Evolutionary conservation across 2,797 vertebrate genomes (phyloP), one percentile per base, ranked within the genome.

Genomic region (Sebastes nivosus): DNA sequence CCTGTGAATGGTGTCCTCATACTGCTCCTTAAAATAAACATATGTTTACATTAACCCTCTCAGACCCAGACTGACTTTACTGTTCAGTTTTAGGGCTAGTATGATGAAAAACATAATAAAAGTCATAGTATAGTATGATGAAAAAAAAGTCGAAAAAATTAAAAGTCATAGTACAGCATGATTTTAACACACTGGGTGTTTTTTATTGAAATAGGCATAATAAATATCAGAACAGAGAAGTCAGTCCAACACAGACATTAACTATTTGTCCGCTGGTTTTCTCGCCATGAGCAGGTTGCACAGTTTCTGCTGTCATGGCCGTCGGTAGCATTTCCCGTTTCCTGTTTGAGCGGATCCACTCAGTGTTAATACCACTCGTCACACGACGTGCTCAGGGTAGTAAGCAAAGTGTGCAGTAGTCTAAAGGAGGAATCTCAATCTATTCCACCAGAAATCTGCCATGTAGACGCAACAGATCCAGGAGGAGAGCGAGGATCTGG

Each of bases 191-290:
- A 63, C 59, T 32, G 24, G 38, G 59, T 82, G 32, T 74, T 87
- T 87, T 63, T 90, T 86, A 91, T 83, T 91, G 84, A 89, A 83
- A 83, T 72, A 72, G 16, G 42, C 66, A 87, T 69, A 87, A 90
- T 88, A 91, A 91, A 91, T 89, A 91, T 88, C 67, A 83, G 69
- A 87, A 79, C 69, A 79, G 65, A 77, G 69, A 2, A 66, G 63
- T 85, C 75, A 69, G 55, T 80, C 59, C 27, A 73, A 73, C 16
- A 38, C 55, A 76, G 55, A 77, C 18, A 20, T 50, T 8, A 50
- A 50, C 77, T 70, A 54, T 73, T 73, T 46, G 69, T 79, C 78
- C 18, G 27, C 59, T 75, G 72, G 38, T 2, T 3, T 25, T 71
- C 58, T 46, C 13, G 32, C 61, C 46, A 42, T 36, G 3, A 65